A percentile compares a stretch with the other conserved stretches of the same genome.
phyloP scores from a whole-genome alignment of 2,113 vertebrate genomes.

The Polypterus senegalus region DNA sequence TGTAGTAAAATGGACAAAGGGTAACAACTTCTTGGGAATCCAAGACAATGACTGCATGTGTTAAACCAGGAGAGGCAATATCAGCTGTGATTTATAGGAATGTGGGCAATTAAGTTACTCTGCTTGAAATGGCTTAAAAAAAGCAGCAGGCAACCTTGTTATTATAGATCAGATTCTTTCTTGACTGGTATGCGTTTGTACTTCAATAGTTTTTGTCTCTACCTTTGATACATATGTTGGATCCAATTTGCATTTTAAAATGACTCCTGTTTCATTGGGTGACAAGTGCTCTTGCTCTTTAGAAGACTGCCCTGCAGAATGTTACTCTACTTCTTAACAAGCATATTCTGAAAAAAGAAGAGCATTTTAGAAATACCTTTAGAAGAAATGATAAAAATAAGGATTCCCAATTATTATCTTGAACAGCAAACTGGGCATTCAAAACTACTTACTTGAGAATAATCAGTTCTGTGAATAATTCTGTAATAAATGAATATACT shows the following conservation, averaged over 20 bases:
- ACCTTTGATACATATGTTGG: not conserved
- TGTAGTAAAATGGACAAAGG: constrained; percentile 5
- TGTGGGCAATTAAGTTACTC: not conserved
- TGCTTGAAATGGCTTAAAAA: not conserved
- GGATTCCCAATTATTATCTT: too few relatives aligned
- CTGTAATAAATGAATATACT: too few relatives aligned
- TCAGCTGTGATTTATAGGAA: not conserved
- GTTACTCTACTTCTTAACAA: too few relatives aligned
- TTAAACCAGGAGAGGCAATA: not conserved
- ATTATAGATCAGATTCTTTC: not conserved
- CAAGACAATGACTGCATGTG: not conserved
- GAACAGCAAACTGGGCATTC: too few relatives aligned
- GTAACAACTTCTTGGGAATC: constrained; percentile 5
- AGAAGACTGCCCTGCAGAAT: not conserved
- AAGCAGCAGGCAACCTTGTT: not conserved
- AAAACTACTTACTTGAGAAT: too few relatives aligned
- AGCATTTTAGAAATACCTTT: too few relatives aligned
- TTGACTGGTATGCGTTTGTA: not conserved
- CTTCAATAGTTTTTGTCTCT: not conserved
- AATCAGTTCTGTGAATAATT: too few relatives aligned
- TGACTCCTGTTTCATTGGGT: not conserved
- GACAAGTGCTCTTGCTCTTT: not conserved
- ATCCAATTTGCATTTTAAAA: not conserved
- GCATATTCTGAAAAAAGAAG: too few relatives aligned
- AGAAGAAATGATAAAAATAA: too few relatives aligned